Conservation (phyloP, 2,797 vertebrate genomes). For the Neopelma chrysocephalum region DNA sequence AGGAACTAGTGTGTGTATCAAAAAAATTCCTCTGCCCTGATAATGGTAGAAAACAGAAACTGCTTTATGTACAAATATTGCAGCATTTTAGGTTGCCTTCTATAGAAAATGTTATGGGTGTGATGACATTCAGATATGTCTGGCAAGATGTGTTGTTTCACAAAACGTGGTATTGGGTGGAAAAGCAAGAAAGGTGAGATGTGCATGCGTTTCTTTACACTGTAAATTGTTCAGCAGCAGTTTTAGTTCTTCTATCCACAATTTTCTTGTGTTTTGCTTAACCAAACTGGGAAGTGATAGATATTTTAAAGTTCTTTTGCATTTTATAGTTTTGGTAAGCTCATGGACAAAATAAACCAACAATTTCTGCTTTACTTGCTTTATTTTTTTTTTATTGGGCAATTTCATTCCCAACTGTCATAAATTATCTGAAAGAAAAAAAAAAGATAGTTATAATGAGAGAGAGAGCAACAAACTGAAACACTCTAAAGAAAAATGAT, state of each 20-base stretch:
- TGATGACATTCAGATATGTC: not conserved
- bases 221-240: not conserved
- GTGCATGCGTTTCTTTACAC: not conserved
- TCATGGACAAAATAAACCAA: not conserved
- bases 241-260: not conserved
- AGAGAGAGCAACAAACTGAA: not conserved
- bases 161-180: not conserved
- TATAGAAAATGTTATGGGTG: not conserved
- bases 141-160: not conserved
- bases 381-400: not conserved
- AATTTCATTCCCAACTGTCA: not conserved
- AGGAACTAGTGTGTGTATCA: not conserved
- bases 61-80: not conserved
- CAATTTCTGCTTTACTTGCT: not conserved
- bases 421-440: not conserved
- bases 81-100: not conserved
- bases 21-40: not conserved
- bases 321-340: not conserved
- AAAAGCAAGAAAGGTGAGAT: not conserved
- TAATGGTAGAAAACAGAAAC: not conserved
- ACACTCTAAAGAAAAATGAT: not conserved
- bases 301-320: not conserved
- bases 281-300: not conserved
- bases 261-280: not conserved
- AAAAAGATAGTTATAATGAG: rapidly evolving